These are phyloP conservation scores for Athetis lepigone DNA, from an alignment of 2,888 invertebrate genomes.

Conservation along the genomic window DNA sequence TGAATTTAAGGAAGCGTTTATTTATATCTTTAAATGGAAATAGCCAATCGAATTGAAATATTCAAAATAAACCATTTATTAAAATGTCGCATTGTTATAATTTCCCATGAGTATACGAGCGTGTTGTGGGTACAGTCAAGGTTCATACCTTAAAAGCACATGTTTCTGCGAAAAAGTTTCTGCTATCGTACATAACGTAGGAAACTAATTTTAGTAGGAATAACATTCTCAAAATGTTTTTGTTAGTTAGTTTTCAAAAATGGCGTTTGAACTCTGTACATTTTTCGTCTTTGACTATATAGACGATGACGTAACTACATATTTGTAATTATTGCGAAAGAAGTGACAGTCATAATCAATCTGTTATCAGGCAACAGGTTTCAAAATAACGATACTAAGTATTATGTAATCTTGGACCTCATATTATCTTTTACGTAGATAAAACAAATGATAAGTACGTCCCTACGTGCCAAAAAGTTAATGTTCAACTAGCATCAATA, in stretches of 20 bases:
- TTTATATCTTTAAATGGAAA: background rate
- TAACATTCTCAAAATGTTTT: background rate
- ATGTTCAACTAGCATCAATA: constrained; percentile 6
- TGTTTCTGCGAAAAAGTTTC: background rate
- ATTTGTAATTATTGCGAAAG: constrained; percentile 13
- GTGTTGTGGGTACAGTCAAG: background rate
- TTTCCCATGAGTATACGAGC: constrained; percentile 19
- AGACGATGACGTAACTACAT: constrained; percentile 12
- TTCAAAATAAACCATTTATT: constrained; percentile 2
- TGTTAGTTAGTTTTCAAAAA: background rate
- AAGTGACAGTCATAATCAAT: background rate
- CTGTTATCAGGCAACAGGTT: constrained; percentile 30
- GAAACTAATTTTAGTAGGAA: background rate
- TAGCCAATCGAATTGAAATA: background rate
- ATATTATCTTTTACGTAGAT: constrained; percentile 5
- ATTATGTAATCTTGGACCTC: constrained; percentile 3
- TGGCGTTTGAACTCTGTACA: background rate
- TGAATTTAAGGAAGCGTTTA: background rate
- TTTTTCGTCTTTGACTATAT: background rate
- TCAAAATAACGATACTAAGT: constrained; percentile 5
- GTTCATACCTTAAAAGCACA: background rate
- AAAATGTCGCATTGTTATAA: constrained; percentile 15
- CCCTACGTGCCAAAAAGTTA: constrained; percentile 23
- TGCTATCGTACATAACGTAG: background rate
- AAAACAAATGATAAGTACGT: constrained; percentile 26